phyloP scores from a whole-genome alignment of 2,113 vertebrate genomes.

The Passer montanus region DNA sequence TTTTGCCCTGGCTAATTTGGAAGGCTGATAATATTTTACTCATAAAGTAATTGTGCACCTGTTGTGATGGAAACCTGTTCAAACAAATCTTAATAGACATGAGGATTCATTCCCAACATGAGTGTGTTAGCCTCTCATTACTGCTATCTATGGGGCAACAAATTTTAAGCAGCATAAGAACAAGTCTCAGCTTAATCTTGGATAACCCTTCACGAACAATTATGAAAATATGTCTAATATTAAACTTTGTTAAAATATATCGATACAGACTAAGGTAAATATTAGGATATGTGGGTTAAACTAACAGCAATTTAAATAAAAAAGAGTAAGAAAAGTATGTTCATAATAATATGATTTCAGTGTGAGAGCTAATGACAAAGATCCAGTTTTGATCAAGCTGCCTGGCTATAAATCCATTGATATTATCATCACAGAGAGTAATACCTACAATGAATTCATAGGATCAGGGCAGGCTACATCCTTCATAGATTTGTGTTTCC shows the following conservation, averaged over 20 bases:
- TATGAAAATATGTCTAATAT: not conserved
- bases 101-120: conserved; percentile 55
- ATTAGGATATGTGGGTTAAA: not conserved
- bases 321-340: not conserved
- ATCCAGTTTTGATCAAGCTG: not conserved
- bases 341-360: not conserved
- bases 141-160: conserved; percentile 38
- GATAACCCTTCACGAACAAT: not conserved
- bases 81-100: conserved; percentile 79
- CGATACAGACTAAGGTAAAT: not conserved
- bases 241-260: not conserved
- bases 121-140: conserved; percentile 56
- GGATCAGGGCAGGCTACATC: not conserved
- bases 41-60: conserved; percentile 85
- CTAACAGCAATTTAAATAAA: not conserved
- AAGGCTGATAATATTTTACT: conserved; percentile 85
- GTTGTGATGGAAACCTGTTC: conserved; percentile 80
- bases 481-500: not conserved
- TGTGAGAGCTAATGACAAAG: not conserved
- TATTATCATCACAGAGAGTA: not conserved
- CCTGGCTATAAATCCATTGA: not conserved
- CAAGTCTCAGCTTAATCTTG: conserved; percentile 1
- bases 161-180: conserved; percentile 22
- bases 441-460: not conserved
- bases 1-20: conserved; percentile 83